Conservation (phyloP, 2,113 vertebrate genomes). For the Dipodomys stephensi region DNA sequence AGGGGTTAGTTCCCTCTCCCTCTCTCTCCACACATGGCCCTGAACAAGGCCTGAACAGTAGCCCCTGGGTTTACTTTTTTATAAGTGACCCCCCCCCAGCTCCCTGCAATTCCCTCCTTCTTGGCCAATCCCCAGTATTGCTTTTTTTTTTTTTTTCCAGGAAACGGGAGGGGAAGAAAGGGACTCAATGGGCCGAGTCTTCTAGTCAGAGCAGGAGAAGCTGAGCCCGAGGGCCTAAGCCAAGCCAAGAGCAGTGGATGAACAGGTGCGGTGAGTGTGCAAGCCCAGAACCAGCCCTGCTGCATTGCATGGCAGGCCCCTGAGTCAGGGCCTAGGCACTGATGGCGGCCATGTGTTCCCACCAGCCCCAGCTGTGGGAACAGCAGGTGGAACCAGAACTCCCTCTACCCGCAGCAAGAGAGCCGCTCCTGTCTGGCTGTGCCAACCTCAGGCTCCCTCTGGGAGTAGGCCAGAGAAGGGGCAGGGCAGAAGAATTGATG, state of each 20-base stretch:
- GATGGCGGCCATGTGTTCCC: constrained; percentile 31
- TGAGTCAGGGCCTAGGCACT: constrained; percentile 62
- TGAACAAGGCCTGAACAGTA: neutral
- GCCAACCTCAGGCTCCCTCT: neutral
- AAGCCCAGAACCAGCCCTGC: constrained; percentile 70
- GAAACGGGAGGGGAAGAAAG: neutral
- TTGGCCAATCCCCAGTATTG: neutral
- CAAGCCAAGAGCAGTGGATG: neutral
- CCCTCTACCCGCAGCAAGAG: neutral
- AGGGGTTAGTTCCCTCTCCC: neutral
- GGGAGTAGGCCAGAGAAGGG: neutral
- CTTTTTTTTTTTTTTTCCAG: neutral
- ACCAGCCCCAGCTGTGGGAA: constrained; percentile 69
- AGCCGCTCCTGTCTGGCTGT: neutral
- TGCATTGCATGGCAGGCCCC: constrained; percentile 58
- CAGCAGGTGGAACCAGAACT: constrained; percentile 14
- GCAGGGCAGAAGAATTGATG: neutral
- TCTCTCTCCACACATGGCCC: neutral
- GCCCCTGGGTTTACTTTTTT: neutral
- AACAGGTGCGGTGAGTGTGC: constrained; percentile 36
- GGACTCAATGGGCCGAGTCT: constrained; percentile 6
- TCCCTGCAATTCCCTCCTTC: neutral
- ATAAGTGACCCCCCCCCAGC: neutral
- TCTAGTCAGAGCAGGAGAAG: constrained; percentile 62
- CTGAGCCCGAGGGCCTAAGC: constrained; percentile 51